Evolutionary conservation across 1,140 invertebrate genomes (phyloP).

Genomic region (Trachymyrmex septentrionalis): DNA sequence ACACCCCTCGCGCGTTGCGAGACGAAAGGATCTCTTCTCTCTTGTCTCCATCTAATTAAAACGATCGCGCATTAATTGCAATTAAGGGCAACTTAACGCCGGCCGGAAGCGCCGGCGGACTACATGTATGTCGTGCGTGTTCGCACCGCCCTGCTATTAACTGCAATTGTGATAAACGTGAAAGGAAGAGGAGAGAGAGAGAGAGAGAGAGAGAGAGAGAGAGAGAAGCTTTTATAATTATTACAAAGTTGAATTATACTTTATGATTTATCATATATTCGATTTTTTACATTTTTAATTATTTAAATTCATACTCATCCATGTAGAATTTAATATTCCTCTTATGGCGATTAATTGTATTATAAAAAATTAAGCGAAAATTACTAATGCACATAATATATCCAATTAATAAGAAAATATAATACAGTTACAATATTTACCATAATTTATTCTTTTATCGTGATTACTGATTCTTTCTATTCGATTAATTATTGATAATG

Average conservation of each 20-base stretch:
- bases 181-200: constrained; percentile 38
- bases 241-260: not conserved
- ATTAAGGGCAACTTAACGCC: constrained; percentile 65
- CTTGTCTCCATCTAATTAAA: constrained; percentile 65
- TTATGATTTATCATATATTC: not conserved
- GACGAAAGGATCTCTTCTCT: constrained; percentile 28
- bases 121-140: constrained; percentile 31
- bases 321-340: not conserved
- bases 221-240: constrained; percentile 26
- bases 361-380: not conserved
- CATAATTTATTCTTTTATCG: not conserved
- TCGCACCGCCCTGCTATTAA: constrained; percentile 34
- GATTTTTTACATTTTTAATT: constrained; percentile 2
- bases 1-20: constrained; percentile 5
- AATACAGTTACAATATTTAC: not conserved
- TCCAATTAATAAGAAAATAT: not conserved
- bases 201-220: too few species aligned
- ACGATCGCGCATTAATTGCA: constrained; percentile 65
- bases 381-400: not conserved
- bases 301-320: not conserved
- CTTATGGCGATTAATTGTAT: not conserved
- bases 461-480: not conserved
- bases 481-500: not conserved
- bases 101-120: constrained; percentile 9
- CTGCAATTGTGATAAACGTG: constrained; percentile 29